A percentile compares a stretch with the other conserved stretches of the same genome.
Evolutionary conservation across 2,888 invertebrate species (phyloP).

Genomic region (Ectemnius continuus): DNA sequence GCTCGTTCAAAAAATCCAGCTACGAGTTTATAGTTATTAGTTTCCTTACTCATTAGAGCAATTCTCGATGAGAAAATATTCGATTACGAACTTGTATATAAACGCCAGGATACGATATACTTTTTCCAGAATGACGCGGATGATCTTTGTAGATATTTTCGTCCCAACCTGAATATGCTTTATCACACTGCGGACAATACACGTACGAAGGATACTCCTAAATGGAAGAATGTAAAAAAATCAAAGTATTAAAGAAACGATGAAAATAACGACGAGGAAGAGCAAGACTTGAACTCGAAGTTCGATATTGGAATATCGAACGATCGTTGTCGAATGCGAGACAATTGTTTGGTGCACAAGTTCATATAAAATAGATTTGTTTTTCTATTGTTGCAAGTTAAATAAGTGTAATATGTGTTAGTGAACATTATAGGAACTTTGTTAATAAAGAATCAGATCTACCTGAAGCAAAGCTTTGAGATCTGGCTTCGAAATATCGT

Average conservation of each 20-base stretch:
- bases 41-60: neutral
- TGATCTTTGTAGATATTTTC: constrained; percentile 82
- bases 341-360: too few relatives aligned
- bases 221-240: constrained; percentile 62
- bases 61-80: constrained; percentile 1
- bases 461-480: constrained; percentile 73
- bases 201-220: constrained; percentile 83
- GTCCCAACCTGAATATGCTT: constrained; percentile 88
- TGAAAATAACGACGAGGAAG: neutral
- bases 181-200: constrained; percentile 87
- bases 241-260: constrained; percentile 1
- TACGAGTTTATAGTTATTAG: constrained; percentile 63
- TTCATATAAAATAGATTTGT: too few relatives aligned
- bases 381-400: neutral
- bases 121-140: constrained; percentile 83
- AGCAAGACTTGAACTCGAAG: neutral
- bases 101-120: constrained; percentile 84
- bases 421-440: neutral
- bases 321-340: neutral
- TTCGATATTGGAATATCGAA: neutral
- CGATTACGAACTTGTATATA: constrained; percentile 79
- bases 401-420: neutral
- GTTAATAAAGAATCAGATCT: constrained; percentile 37
- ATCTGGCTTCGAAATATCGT: constrained; percentile 78
- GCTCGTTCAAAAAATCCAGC: constrained; percentile 85